Conservation (phyloP, 2,113 vertebrate species). For the Misgurnus mizolepis region DNA sequence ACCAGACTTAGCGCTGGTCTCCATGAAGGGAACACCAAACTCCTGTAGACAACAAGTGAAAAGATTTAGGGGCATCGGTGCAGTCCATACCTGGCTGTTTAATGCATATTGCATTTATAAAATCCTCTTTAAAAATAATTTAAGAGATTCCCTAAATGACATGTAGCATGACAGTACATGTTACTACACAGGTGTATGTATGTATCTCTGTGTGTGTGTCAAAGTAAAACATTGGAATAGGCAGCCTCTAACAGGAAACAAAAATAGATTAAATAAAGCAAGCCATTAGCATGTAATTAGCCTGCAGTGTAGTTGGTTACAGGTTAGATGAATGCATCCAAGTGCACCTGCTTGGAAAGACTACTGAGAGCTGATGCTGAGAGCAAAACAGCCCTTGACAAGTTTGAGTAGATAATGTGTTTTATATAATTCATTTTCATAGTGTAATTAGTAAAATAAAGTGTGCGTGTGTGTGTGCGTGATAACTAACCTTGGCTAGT, state of each 20-base stretch:
- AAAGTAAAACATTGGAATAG: not conserved
- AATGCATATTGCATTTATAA: constrained; percentile 38
- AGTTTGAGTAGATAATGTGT: not conserved
- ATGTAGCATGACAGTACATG: not conserved
- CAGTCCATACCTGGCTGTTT: no score
- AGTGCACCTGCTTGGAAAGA: constrained; percentile 56
- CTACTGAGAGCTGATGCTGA: constrained; percentile 28
- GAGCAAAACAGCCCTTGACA: not conserved
- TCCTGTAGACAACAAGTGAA: constrained; percentile 73
- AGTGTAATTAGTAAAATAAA: no score
- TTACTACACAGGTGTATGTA: not conserved
- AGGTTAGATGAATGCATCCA: constrained; percentile 53
- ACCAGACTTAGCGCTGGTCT: constrained; percentile 92
- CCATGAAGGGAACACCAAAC: constrained; percentile 94
- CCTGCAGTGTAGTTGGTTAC: constrained; percentile 17
- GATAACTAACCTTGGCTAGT: constrained; percentile 84
- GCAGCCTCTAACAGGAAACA: not conserved
- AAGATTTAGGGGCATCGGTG: no score
- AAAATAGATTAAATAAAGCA: not conserved
- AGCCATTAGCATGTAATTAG: not conserved
- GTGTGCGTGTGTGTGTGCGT: not conserved
- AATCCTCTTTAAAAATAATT: not conserved
- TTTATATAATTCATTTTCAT: no score
- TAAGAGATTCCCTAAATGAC: not conserved
- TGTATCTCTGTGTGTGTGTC: constrained; percentile 7